Conservation (phyloP, 1,140 invertebrate species). For the Drosophila kohkoa region DNA sequence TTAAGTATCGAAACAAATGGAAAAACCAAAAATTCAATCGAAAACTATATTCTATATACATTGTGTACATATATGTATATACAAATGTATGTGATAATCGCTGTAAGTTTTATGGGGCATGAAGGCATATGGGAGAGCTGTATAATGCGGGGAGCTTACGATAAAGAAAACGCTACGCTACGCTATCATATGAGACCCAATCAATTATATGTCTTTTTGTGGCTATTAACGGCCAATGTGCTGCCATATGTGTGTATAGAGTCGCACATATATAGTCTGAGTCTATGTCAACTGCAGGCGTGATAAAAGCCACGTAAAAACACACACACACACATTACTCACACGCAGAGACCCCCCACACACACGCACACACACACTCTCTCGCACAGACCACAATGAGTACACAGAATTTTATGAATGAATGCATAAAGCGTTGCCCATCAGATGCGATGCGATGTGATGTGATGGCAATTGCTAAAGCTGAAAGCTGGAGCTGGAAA, state of each 20-base stretch:
- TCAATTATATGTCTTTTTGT: conserved; percentile 60
- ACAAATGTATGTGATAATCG: conserved; percentile 20
- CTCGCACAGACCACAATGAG: neutral
- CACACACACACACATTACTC: neutral
- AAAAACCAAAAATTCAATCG: conserved; percentile 23
- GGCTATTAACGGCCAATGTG: conserved; percentile 28
- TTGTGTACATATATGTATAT: neutral
- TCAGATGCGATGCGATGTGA: neutral
- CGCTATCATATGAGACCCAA: conserved; percentile 37
- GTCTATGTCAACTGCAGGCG: conserved; percentile 32
- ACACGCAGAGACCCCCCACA: conserved; percentile 5
- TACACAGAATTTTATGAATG: conserved; percentile 58
- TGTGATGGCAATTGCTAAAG: neutral
- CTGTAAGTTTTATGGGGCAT: conserved; percentile 41
- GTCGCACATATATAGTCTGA: conserved; percentile 10
- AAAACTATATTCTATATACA: neutral
- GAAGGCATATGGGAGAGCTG: conserved; percentile 43
- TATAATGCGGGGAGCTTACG: conserved; percentile 8
- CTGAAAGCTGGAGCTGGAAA: conserved; percentile 24
- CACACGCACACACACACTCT: no score
- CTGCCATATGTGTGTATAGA: conserved; percentile 40
- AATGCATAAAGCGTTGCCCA: conserved; percentile 44
- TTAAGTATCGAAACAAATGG: conserved; percentile 75
- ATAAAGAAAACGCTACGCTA: conserved; percentile 20
- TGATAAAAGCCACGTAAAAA: conserved; percentile 64